These are phyloP conservation scores for Larimichthys polyactis DNA, from an alignment of 2,113 vertebrate genomes.

Conservation along the genomic window DNA sequence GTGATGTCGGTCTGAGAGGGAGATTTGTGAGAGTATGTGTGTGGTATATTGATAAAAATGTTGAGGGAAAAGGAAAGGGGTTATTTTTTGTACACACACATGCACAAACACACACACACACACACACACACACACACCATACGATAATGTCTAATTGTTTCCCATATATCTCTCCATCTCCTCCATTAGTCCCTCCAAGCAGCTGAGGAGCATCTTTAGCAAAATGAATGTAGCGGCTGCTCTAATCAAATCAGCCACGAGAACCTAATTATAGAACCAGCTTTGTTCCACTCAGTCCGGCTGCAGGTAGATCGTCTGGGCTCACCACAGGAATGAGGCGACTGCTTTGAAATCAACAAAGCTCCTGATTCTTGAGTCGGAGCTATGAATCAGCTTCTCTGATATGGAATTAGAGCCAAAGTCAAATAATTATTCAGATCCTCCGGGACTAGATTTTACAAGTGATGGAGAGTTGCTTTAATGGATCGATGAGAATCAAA, in stretches of 20 bases:
- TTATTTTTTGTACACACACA: background rate
- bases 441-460: slow-evolving; percentile 6
- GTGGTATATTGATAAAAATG: background rate
- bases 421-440: slow-evolving; percentile 12
- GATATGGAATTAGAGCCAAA: slow-evolving; percentile 27
- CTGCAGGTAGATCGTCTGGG: slow-evolving; percentile 58
- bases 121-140: background rate
- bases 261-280: slow-evolving; percentile 73
- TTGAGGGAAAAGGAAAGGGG: background rate
- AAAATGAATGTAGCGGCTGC: slow-evolving; percentile 68
- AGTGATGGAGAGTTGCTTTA: background rate
- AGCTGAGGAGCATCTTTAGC: slow-evolving; percentile 69
- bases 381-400: slow-evolving; percentile 49
- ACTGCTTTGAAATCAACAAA: slow-evolving; percentile 31
- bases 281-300: slow-evolving; percentile 34
- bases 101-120: background rate
- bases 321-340: slow-evolving; percentile 47
- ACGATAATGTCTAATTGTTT: slow-evolving; percentile 65
- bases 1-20: background rate
- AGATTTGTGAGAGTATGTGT: background rate
- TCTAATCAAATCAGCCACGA: slow-evolving; percentile 71
- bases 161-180: slow-evolving; percentile 73
- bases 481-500: slow-evolving; percentile 43
- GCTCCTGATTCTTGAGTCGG: slow-evolving; percentile 17
- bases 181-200: slow-evolving; percentile 70